Percentiles rank a stretch among this genome's conserved stretches.
Evolutionary conservation across 2,113 vertebrate species (phyloP).

Genomic region (Nicator chloris): DNA sequence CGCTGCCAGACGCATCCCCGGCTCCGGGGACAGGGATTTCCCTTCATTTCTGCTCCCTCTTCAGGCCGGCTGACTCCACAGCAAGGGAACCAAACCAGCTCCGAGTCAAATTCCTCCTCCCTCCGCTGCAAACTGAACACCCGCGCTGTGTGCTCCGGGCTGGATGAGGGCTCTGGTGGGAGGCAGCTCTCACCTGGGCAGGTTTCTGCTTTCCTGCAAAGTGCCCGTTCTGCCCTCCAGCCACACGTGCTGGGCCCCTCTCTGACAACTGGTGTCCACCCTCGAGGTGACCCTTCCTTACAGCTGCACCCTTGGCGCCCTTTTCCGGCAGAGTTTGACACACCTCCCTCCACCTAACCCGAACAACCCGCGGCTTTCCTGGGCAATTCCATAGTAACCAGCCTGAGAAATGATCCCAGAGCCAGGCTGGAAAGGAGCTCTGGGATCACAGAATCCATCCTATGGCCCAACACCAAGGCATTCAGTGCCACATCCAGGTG

Average conservation of each 20-base stretch:
- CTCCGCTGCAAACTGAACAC: rapidly evolving
- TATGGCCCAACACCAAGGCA: background rate
- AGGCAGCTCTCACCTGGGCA: background rate
- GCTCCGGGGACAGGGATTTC: background rate
- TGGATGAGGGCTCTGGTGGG: background rate
- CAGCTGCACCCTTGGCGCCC: rapidly evolving
- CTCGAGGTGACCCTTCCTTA: rapidly evolving
- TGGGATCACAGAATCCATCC: background rate
- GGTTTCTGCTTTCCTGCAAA: background rate
- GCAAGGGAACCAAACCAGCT: background rate
- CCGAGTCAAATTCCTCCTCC: rapidly evolving
- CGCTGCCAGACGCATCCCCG: background rate
- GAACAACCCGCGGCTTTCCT: background rate
- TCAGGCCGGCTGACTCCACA: constrained; percentile 9
- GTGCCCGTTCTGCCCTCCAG: background rate
- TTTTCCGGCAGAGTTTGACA: background rate
- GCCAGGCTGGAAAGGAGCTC: background rate
- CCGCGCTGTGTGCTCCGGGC: rapidly evolving
- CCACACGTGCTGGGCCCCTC: background rate
- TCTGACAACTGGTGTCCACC: background rate
- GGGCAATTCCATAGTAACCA: background rate
- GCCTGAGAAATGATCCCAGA: background rate
- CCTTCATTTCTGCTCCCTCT: constrained; percentile 45
- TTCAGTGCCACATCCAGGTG: background rate
- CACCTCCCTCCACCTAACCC: background rate